Base-by-base conservation (phyloP, 1,140 invertebrate genomes). In the Tetramorium parvispinum region DNA sequence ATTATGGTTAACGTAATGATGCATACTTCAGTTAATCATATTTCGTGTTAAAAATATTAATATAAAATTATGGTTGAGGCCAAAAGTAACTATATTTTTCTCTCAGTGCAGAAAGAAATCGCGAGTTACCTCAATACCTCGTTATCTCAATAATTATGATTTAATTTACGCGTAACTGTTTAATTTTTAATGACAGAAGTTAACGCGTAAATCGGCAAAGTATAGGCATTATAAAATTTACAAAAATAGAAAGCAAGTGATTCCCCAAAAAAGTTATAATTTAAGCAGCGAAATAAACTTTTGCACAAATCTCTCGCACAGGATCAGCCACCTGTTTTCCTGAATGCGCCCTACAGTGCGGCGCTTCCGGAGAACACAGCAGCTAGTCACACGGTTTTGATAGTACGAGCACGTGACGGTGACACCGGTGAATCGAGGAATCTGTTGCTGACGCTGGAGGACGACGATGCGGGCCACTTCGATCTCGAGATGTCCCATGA, bases 301-400 rank as follows among this genome's bases (percentile, higher is more conserved):
- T 85, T 27, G 2, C 7, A 66, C 11, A 46, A 59, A 37, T 85
- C n/a, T 87, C 32, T 68, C 49, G 70, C 75, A 37, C 61, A 97
- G 92, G 98, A 98, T 93, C 97, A 98, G 91, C 97, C 97, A 24
- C 98, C 98, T 0, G 95, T 96, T 2, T 98, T 98, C 90, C 91
- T 97, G 1, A 97, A 97, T 91, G 97, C 97, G 1, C 97, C 97
- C 0, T 98, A 97, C 90, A 97, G 97, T 1, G 97, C 97, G 2
- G 97, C 97, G 0, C 95, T 98, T 13, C 95, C 97, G 2, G 98
- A 98, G 93, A 98, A 97, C 88, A 97, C 97, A 0, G 94, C 95
- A 5, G 95, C 95, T 18, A 96, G 95, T 21, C 95, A 96, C 2
- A 95, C 95, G 49, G 96, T 98, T 81, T 92, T 98, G 87, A 96